These are phyloP conservation scores for Sebastes jordani DNA, from an alignment of 2,797 vertebrate species.

Conservation along the genomic window DNA sequence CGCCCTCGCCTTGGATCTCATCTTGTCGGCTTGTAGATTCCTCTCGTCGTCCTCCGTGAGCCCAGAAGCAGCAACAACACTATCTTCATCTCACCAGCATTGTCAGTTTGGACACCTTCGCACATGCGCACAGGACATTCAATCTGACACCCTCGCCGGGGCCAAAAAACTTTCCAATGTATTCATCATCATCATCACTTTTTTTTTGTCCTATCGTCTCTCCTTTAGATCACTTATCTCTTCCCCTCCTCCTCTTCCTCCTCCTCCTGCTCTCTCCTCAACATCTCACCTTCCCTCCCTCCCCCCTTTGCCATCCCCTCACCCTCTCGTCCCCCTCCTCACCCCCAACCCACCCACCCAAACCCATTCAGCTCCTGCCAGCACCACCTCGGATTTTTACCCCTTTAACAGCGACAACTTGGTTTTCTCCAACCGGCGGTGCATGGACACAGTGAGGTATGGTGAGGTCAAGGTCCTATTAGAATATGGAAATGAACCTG, in stretches of 20 bases:
- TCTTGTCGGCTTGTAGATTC: constrained; percentile 95
- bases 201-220: constrained; percentile 90
- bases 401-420: constrained; percentile 88
- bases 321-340: constrained; percentile 38
- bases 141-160: constrained; percentile 99
- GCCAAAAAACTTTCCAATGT: constrained; percentile 99
- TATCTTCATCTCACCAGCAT: constrained; percentile 99
- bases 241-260: constrained; percentile 86
- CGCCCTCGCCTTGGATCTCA: constrained; percentile 99
- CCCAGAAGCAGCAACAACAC: constrained; percentile 98
- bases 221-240: constrained; percentile 95
- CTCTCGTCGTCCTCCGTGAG: constrained; percentile 97
- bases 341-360: constrained; percentile 36
- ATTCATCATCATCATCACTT: constrained; percentile 93
- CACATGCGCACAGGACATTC: constrained; percentile 99
- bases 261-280: constrained; percentile 77
- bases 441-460: constrained; percentile 76
- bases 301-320: constrained; percentile 46
- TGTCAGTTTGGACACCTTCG: constrained; percentile 99
- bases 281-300: constrained; percentile 60
- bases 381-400: constrained; percentile 77
- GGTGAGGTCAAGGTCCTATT: constrained; percentile 80
- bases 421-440: constrained; percentile 77
- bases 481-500: background rate
- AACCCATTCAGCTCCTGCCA: constrained; percentile 70